Evolutionary conservation across 2,113 vertebrate species (phyloP), one percentile per base, ranked within the genome.

Genomic region (Pterocles orientalis): DNA sequence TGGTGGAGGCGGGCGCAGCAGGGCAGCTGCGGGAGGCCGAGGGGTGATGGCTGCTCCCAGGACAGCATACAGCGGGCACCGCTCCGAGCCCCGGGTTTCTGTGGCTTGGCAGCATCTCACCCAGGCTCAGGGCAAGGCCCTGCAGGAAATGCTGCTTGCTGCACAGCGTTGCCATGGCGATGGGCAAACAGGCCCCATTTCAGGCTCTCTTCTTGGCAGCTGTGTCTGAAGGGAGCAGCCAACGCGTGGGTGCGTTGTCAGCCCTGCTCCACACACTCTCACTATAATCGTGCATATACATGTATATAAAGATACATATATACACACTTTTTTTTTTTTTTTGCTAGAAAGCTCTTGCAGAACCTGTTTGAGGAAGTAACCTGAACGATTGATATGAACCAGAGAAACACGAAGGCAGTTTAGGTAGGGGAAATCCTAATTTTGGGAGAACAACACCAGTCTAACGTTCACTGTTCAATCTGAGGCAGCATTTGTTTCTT

Each of bases 81-180:
- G 53, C 39, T 83, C 15, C 57, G 73, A 7, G 14, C 28, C 31
- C 0, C 0, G 0, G 53, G 45, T 57, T 5, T 9, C 29, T 0
- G 0, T 5, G 6, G 60, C 47, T 66, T 79, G 66, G 54, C 90
- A 83, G 84, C 75, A 34, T 36, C 87, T 81, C 58, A 2, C 72
- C 39, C 84, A 82, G 36, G 29, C 45, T 85, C 75, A 18, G 50
- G 4, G 4, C 19, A 0, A 6, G 23, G 43, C 91, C 21, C 13
- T 21, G 88, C 56, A 93, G 94, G 86, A 94, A 95, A 93, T 75
- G 80, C 39, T 90, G 83, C 86, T 76, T 95, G 84, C 78, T 72
- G 84, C 82, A 57, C 66, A 2, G 1, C 3, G 70, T 97, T 96
- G 91, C 93, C 94, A 93, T 80, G 94, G 95, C 1, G 24, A 97